These are phyloP conservation scores for Anticlea derivata DNA, from an alignment of 2,888 invertebrate species.

Conservation along the genomic window DNA sequence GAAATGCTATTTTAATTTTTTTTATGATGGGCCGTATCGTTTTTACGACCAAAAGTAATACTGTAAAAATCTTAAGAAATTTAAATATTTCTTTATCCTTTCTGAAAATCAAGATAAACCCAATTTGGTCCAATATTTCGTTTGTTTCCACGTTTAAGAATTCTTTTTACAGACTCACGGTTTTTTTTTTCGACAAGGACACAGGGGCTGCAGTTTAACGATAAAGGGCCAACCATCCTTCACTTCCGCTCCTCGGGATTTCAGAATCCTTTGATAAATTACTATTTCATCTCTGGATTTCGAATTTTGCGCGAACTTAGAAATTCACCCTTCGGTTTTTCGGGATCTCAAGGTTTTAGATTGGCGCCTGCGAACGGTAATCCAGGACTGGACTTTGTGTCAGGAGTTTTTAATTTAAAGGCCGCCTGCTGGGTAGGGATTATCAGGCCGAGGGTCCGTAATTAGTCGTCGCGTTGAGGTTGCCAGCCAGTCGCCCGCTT, in stretches of 20 bases:
- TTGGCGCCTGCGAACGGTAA: slow-evolving; percentile 61
- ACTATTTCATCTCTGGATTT: slow-evolving; percentile 80
- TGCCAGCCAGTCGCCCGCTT: slow-evolving; percentile 51
- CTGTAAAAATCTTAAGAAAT: too few relatives aligned
- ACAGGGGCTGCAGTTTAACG: slow-evolving; percentile 61
- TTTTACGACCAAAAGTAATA: slow-evolving; percentile 34
- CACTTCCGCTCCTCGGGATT: slow-evolving; percentile 67
- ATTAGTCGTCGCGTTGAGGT: slow-evolving; percentile 70
- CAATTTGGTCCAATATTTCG: slow-evolving; percentile 31
- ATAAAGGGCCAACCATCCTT: slow-evolving; percentile 67
- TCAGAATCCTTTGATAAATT: slow-evolving; percentile 82
- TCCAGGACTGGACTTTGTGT: slow-evolving; percentile 64
- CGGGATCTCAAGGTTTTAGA: slow-evolving; percentile 44
- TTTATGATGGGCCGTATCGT: slow-evolving; percentile 60
- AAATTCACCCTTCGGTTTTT: slow-evolving; percentile 61
- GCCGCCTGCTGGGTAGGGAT: slow-evolving; percentile 80
- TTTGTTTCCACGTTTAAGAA: slow-evolving; percentile 28
- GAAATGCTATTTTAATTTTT: slow-evolving; percentile 75
- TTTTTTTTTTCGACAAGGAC: slow-evolving; percentile 54
- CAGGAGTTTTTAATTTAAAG: slow-evolving; percentile 79
- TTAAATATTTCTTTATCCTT: too few relatives aligned
- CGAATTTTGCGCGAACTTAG: slow-evolving; percentile 64
- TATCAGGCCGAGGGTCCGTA: slow-evolving; percentile 70
- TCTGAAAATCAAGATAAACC: slow-evolving; percentile 1
- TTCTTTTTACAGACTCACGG: slow-evolving; percentile 44